A percentile compares a stretch with the other conserved stretches of the same genome.
phyloP scores from a whole-genome alignment of 2,113 vertebrate genomes.

The Rynchops niger region DNA sequence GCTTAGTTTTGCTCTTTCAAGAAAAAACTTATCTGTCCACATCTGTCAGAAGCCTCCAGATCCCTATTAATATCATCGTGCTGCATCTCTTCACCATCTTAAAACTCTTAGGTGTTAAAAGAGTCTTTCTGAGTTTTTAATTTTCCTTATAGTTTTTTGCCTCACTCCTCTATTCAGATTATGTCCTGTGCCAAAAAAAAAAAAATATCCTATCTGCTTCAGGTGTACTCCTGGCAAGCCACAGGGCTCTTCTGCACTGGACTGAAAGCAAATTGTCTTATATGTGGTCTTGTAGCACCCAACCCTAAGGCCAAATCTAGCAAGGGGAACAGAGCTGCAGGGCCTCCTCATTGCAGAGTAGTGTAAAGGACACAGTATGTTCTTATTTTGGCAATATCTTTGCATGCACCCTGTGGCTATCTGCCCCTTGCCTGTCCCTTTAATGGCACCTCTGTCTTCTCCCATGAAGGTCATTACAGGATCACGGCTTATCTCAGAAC shows the following conservation, averaged over 20 bases:
- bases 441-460: background rate
- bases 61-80: background rate
- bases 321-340: background rate
- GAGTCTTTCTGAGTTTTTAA: background rate
- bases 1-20: background rate
- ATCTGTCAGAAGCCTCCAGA: background rate
- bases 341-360: background rate
- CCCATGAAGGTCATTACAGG: background rate
- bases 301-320: background rate
- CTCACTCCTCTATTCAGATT: background rate
- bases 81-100: background rate
- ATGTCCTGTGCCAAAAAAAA: no score
- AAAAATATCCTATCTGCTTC: background rate
- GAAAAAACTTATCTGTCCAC: background rate
- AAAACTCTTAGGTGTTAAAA: background rate
- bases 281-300: accelerated
- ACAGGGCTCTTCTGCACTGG: background rate
- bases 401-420: no score
- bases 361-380: background rate
- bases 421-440: background rate
- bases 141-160: background rate
- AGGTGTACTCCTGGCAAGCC: background rate
- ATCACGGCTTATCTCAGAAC: background rate
- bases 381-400: background rate
- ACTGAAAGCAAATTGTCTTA: background rate